Percentiles rank a stretch among this genome's conserved stretches.
phyloP scores from a whole-genome alignment of 2,113 vertebrate genomes.

The Pterocles burchelli region DNA sequence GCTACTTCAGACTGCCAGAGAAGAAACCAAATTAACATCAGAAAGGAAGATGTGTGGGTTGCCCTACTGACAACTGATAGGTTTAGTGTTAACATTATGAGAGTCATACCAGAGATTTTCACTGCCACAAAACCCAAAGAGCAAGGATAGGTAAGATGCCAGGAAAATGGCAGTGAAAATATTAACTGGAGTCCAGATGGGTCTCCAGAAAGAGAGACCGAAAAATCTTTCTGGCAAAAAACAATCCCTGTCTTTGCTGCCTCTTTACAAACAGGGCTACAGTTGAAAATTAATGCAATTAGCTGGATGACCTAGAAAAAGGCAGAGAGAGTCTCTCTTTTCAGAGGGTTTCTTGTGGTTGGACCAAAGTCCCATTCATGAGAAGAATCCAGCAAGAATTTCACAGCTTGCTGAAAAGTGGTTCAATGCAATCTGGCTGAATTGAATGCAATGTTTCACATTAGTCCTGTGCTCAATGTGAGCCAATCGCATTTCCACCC shows the following conservation, averaged over 20 bases:
- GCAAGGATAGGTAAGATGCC: not conserved
- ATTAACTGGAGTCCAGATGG: conserved; percentile 49
- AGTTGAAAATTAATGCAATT: conserved; percentile 33
- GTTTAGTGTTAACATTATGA: conserved; percentile 48
- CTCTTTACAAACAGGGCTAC: not conserved
- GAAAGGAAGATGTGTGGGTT: conserved; percentile 13
- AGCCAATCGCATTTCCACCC: not conserved
- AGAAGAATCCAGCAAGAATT: conserved; percentile 42
- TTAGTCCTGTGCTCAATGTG: not conserved
- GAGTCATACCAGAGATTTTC: conserved; percentile 18
- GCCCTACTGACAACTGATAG: not conserved
- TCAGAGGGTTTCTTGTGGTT: conserved; percentile 10
- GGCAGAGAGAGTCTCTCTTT: not conserved
- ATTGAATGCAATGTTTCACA: not conserved
- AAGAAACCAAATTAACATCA: conserved; percentile 48
- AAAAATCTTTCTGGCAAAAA: conserved; percentile 46
- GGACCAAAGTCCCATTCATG: conserved; percentile 21
- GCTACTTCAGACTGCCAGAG: conserved; percentile 47
- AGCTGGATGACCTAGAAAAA: conserved; percentile 41
- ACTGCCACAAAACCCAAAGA: not conserved
- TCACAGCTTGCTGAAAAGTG: conserved; percentile 39
- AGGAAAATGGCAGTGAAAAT: conserved; percentile 48
- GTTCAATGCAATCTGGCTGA: not conserved
- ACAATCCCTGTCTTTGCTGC: conserved; percentile 39
- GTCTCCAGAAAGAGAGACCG: not conserved